phyloP scores from a whole-genome alignment of 2,113 vertebrate genomes.

The Oreochromis aureus region DNA sequence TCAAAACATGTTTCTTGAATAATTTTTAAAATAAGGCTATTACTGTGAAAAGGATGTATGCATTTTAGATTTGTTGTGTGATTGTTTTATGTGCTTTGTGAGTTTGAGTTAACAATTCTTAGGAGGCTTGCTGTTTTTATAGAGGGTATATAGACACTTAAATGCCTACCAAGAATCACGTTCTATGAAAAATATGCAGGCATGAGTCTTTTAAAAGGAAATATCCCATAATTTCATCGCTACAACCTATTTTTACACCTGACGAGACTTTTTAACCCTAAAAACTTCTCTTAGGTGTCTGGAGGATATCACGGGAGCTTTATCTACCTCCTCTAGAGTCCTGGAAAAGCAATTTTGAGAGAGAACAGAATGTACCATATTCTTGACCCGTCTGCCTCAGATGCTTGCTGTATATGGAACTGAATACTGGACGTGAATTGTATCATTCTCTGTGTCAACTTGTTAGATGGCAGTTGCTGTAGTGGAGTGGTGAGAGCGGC shows the following conservation, averaged over 20 bases:
- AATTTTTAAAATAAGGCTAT: neutral
- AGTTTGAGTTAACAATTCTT: neutral
- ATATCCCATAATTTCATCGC: neutral
- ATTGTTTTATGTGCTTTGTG: neutral
- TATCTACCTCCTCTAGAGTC: conserved; percentile 15
- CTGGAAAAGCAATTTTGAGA: conserved; percentile 45
- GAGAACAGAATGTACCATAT: conserved; percentile 70
- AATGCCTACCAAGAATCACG: neutral
- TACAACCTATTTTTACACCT: neutral
- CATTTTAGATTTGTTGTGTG: neutral
- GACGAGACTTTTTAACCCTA: conserved; percentile 4
- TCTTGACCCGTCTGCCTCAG: conserved; percentile 69
- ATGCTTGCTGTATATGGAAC: conserved; percentile 64
- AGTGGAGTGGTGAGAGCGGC: conserved; percentile 74
- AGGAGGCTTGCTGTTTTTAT: neutral
- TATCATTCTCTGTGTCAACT: conserved; percentile 68
- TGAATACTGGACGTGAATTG: conserved; percentile 69
- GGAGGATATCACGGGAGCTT: conserved; percentile 15
- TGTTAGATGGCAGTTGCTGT: conserved; percentile 72
- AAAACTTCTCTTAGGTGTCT: neutral
- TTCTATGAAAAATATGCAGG: neutral
- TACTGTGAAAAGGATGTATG: neutral
- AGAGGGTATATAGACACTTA: neutral
- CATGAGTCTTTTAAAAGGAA: neutral
- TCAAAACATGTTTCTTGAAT: neutral